phyloP scores from a whole-genome alignment of 64 coral and sea anemone species.

The Stichodactyla mertensii region DNA sequence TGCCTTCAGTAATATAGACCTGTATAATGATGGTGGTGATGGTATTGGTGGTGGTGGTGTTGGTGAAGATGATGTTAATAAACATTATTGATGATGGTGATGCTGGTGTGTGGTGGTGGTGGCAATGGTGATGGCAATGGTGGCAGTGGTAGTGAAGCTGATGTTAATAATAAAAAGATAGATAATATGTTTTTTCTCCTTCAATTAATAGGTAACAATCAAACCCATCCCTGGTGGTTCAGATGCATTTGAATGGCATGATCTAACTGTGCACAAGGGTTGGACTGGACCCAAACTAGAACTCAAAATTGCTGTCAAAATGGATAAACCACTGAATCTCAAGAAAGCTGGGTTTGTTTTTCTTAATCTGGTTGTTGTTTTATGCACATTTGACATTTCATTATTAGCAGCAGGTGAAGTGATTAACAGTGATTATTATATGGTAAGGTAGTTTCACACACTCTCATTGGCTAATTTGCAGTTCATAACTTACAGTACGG shows the following conservation, averaged over 20 bases:
- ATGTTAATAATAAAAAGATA: no score
- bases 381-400: not conserved
- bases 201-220: conserved; percentile 47
- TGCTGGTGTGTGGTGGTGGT: no score
- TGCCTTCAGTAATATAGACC: not conserved
- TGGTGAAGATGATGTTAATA: no score
- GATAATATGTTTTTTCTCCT: not conserved
- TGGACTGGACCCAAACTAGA: conserved; percentile 68
- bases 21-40: no score
- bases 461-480: no score
- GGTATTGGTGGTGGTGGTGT: no score
- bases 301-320: conserved; percentile 87
- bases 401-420: not conserved
- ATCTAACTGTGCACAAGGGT: conserved; percentile 54
- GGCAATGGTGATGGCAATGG: no score
- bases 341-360: conserved; percentile 90
- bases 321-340: conserved; percentile 94
- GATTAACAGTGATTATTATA: not conserved
- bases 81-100: no score
- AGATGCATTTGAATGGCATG: conserved; percentile 68
- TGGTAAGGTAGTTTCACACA: no score
- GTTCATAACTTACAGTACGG: no score
- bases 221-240: conserved; percentile 78
- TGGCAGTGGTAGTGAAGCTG: no score
- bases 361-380: not conserved